Conservation (phyloP, 2,888 invertebrate genomes). For the Aproaerema taeniolella region DNA sequence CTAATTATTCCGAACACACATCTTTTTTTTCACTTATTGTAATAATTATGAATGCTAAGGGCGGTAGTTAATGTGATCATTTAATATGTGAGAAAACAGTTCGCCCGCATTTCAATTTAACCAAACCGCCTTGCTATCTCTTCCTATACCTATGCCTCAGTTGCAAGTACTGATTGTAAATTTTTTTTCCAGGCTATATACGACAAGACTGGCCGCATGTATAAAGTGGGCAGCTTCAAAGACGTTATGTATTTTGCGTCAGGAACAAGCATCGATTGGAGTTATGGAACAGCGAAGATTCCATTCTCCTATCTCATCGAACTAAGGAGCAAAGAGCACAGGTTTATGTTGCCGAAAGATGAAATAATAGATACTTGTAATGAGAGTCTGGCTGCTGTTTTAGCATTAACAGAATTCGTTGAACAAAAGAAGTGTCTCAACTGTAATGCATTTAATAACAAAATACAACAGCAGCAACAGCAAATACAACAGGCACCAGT, state of each 20-base stretch:
- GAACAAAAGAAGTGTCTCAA: constrained; percentile 49
- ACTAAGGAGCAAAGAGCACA: constrained; percentile 51
- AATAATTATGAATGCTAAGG: too few relatives aligned
- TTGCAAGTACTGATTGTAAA: too few relatives aligned
- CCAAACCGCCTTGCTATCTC: too few relatives aligned
- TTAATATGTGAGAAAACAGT: too few relatives aligned
- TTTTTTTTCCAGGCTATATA: constrained; percentile 55
- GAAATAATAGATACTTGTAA: constrained; percentile 55
- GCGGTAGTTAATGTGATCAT: too few relatives aligned
- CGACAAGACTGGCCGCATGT: constrained; percentile 56
- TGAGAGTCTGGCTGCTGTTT: constrained; percentile 48
- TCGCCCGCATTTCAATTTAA: too few relatives aligned
- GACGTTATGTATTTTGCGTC: constrained; percentile 63
- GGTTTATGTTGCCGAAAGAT: constrained; percentile 49
- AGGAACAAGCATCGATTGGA: constrained; percentile 70
- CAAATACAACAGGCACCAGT: too few relatives aligned
- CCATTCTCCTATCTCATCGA: constrained; percentile 65
- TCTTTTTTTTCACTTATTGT: too few relatives aligned
- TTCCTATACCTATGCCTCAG: too few relatives aligned
- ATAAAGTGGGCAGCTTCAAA: constrained; percentile 66
- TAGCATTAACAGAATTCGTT: constrained; percentile 49
- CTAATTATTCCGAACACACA: too few relatives aligned
- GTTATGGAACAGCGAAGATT: constrained; percentile 59
- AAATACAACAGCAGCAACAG: too few relatives aligned
- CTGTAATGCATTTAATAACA: constrained; percentile 32